Conservation (phyloP, 2,113 vertebrate species). For the Bubo bubo region DNA sequence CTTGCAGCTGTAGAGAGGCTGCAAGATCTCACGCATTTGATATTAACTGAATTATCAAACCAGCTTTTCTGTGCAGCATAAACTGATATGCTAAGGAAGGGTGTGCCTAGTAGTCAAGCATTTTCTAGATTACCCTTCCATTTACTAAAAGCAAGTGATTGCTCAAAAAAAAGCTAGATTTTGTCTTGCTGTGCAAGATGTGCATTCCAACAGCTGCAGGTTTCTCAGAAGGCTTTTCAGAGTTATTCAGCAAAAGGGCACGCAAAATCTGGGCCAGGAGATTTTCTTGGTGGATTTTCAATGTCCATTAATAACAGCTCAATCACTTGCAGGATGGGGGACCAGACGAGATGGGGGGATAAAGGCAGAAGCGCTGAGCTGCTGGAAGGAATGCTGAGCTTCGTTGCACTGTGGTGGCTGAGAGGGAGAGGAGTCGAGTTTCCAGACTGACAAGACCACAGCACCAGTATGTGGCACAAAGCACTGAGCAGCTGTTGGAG, state of each 20-base stretch:
- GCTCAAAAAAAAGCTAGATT: neutral
- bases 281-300: neutral
- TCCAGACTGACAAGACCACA: neutral
- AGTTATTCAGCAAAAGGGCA: neutral
- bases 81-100: neutral
- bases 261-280: neutral
- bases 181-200: neutral
- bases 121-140: neutral
- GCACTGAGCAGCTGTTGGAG: neutral
- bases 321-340: neutral
- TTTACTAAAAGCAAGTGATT: neutral
- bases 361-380: neutral
- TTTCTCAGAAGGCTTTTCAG: neutral
- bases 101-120: neutral
- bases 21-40: neutral
- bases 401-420: neutral
- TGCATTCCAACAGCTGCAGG: neutral
- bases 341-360: fast-evolving
- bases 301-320: neutral
- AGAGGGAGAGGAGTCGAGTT: neutral
- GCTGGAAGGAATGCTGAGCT: neutral
- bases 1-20: neutral
- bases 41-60: neutral
- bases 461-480: neutral
- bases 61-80: neutral